Conservation (phyloP, 2,113 vertebrate genomes). For the Ptilonorhynchus violaceus region DNA sequence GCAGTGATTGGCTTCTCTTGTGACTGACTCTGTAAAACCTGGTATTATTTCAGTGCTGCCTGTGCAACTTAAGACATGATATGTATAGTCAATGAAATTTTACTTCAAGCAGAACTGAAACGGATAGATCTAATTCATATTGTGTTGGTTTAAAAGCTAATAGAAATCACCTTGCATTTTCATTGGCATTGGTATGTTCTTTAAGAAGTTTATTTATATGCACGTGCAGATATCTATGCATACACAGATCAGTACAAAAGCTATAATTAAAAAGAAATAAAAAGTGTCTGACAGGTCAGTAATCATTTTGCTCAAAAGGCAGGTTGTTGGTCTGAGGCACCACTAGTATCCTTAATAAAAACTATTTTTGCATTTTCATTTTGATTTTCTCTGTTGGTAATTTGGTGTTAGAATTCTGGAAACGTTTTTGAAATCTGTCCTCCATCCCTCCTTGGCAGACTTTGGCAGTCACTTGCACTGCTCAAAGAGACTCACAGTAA, state of each 20-base stretch:
- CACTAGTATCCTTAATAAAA: neutral
- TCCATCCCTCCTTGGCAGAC: constrained; percentile 24
- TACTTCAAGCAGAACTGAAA: neutral
- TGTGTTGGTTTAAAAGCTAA: neutral
- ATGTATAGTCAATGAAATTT: neutral
- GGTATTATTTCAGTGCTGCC: neutral
- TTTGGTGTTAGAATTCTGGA: constrained; percentile 1
- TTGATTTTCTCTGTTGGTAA: neutral
- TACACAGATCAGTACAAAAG: neutral
- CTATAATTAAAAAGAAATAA: neutral
- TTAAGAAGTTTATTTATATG: neutral
- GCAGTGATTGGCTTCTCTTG: neutral
- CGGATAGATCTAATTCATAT: neutral
- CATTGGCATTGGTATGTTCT: neutral
- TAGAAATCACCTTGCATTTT: neutral
- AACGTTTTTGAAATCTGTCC: neutral
- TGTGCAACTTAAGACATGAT: neutral
- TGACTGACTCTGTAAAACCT: neutral
- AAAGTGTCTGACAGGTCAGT: neutral
- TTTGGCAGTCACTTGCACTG: neutral
- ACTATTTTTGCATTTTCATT: neutral
- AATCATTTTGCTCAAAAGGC: constrained; percentile 25
- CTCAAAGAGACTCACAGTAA: neutral
- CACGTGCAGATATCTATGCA: neutral
- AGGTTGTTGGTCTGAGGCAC: constrained; percentile 7